Evolutionary conservation across 2,797 vertebrate genomes (phyloP).

Genomic region (Lithobates pipiens): DNA sequence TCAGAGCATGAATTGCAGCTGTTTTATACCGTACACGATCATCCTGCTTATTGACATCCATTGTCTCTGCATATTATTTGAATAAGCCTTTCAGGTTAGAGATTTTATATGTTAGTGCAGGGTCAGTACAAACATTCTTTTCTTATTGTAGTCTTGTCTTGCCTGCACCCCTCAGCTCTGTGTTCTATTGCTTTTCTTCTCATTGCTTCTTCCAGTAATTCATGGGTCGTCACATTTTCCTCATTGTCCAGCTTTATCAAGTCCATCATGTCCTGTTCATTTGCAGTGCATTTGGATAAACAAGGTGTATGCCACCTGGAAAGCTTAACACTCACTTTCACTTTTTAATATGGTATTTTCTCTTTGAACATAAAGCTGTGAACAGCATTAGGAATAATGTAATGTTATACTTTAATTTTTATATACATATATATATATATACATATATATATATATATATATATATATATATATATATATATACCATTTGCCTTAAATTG

Average conservation of each 20-base stretch:
- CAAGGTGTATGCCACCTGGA: conserved; percentile 30
- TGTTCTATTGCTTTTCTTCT: conserved; percentile 3
- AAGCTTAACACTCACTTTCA: conserved; percentile 33
- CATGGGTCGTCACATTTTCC: conserved; percentile 39
- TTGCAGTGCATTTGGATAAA: conserved; percentile 38
- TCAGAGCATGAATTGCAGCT: too few species aligned
- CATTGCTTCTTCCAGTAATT: neutral
- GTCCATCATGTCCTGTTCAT: conserved; percentile 18
- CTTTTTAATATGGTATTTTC: conserved; percentile 34
- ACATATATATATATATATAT: conserved; percentile 53
- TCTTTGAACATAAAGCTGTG: conserved; percentile 77
- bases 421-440: conserved; percentile 69
- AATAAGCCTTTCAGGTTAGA: too few species aligned
- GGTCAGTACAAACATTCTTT: neutral
- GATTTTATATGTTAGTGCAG: neutral
- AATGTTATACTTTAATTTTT: conserved; percentile 74
- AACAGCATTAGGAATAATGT: conserved; percentile 76
- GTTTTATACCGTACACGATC: too few species aligned
- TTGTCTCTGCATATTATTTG: too few species aligned
- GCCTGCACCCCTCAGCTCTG: neutral
- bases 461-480: conserved; percentile 62
- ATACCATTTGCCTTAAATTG: conserved; percentile 78
- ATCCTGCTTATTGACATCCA: too few species aligned
- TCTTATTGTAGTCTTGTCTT: conserved; percentile 7
- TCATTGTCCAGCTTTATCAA: conserved; percentile 21